These are phyloP conservation scores for Noctilio leporinus DNA, from an alignment of 2,113 vertebrate genomes.

Conservation along the genomic window DNA sequence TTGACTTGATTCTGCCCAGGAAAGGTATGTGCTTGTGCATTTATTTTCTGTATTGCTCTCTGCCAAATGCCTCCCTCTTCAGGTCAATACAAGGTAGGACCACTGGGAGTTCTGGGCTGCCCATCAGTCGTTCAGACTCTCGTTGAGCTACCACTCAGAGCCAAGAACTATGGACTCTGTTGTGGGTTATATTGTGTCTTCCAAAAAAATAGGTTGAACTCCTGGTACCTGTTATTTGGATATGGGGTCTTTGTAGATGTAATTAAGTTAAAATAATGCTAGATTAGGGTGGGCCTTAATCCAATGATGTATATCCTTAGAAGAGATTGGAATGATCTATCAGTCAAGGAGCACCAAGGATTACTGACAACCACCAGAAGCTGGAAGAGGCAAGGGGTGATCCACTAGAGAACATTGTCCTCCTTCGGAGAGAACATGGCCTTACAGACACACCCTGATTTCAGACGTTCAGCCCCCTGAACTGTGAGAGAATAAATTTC, in stretches of 20 bases:
- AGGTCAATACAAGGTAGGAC: not conserved
- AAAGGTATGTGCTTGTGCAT: not conserved
- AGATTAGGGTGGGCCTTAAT: not conserved
- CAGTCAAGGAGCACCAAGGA: not conserved
- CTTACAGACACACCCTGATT: not conserved
- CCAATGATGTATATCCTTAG: not conserved
- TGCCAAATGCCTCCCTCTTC: slow-evolving; percentile 42
- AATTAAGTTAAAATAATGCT: not conserved
- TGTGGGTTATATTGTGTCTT: not conserved
- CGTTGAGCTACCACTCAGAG: not conserved
- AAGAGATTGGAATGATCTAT: not conserved
- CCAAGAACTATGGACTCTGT: not conserved
- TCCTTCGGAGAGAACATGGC: not conserved
- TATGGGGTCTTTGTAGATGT: not conserved
- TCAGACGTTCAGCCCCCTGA: not conserved
- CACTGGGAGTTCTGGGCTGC: not conserved
- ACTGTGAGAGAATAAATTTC: not conserved
- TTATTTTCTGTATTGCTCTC: not conserved
- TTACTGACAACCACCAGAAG: not conserved
- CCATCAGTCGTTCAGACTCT: not conserved
- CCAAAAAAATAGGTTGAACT: not conserved
- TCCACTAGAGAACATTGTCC: not conserved
- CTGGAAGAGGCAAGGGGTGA: not conserved
- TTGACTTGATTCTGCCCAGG: not conserved
- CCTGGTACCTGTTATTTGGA: not conserved